A percentile compares a stretch with the other conserved stretches of the same genome.
Evolutionary conservation across 2,113 vertebrate genomes (phyloP).

Genomic region (Narcine bancroftii): DNA sequence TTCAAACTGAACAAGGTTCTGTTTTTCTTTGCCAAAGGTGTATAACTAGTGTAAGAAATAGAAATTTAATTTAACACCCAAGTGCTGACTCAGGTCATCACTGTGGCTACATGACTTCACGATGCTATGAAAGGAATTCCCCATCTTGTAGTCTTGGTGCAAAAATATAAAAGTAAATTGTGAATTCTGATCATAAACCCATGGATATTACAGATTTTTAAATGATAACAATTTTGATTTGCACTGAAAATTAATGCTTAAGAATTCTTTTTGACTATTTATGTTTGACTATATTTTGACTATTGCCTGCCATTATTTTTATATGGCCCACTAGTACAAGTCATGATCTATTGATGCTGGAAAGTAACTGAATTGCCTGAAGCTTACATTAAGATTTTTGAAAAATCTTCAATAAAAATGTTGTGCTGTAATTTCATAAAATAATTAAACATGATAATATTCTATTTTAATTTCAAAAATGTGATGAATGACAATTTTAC

Average conservation of each 20-base stretch:
- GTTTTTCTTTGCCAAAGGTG: neutral
- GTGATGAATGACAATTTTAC: neutral
- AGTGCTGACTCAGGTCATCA: neutral
- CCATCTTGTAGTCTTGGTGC: neutral
- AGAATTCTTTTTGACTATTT: neutral
- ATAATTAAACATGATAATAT: neutral
- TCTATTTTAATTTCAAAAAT: neutral
- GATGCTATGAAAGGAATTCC: neutral
- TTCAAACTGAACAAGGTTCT: conserved; percentile 17
- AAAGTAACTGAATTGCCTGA: neutral
- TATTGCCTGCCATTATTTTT: neutral
- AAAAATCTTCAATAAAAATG: neutral
- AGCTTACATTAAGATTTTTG: too few species aligned
- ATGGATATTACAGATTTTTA: neutral
- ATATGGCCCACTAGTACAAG: neutral
- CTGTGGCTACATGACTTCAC: neutral
- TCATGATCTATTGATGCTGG: neutral
- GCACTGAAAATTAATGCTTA: neutral
- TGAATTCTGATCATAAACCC: neutral
- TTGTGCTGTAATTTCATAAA: neutral
- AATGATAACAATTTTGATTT: neutral
- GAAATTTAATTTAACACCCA: neutral
- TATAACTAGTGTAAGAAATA: neutral
- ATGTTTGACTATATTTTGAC: neutral
- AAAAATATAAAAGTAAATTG: neutral